Evolutionary conservation across 92 coral and sea anemone genomes (phyloP).

Genomic region (Palythoa caribaeorum): DNA sequence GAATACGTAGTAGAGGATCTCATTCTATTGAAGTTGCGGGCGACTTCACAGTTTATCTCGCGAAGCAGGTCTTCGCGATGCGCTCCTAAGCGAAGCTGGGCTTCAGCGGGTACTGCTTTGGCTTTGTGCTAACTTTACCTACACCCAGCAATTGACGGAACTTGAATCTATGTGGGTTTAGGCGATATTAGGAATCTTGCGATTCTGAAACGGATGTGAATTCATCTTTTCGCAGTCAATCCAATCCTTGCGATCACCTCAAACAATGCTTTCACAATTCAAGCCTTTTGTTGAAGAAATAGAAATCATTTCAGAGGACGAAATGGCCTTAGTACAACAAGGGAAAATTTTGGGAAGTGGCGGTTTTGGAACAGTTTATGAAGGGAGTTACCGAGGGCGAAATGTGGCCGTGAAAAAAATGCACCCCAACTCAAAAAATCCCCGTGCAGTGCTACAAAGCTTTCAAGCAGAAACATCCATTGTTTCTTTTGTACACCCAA

Average conservation of each 20-base stretch:
- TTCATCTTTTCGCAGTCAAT: constrained; percentile 73
- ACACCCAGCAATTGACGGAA: not conserved
- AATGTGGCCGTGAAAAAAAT: constrained; percentile 90
- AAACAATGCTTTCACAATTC: constrained; percentile 77
- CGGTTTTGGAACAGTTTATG: constrained; percentile 94
- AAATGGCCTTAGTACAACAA: constrained; percentile 76
- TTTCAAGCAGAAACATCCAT: constrained; percentile 95
- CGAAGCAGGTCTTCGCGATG: constrained; percentile 85
- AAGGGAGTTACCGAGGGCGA: constrained; percentile 82
- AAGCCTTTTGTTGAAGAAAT: constrained; percentile 85
- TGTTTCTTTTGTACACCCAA: constrained; percentile 88
- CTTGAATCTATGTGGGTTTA: constrained; percentile 40
- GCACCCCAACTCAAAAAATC: constrained; percentile 90
- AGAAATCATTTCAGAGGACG: constrained; percentile 86
- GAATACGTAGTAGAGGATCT: constrained; percentile 64
- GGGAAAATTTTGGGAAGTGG: constrained; percentile 92
- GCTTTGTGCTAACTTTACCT: not conserved
- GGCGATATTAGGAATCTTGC: constrained; percentile 61
- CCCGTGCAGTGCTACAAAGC: constrained; percentile 92
- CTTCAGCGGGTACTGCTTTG: constrained; percentile 17
- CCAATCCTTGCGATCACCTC: constrained; percentile 50
- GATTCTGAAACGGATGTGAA: constrained; percentile 70
- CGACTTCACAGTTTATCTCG: constrained; percentile 75
- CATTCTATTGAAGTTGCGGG: constrained; percentile 91
- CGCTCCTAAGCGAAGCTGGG: constrained; percentile 60